Evolutionary conservation across 1,140 invertebrate genomes (phyloP), one percentile per base, ranked within the genome.

Genomic region (Elysia chlorotica): DNA sequence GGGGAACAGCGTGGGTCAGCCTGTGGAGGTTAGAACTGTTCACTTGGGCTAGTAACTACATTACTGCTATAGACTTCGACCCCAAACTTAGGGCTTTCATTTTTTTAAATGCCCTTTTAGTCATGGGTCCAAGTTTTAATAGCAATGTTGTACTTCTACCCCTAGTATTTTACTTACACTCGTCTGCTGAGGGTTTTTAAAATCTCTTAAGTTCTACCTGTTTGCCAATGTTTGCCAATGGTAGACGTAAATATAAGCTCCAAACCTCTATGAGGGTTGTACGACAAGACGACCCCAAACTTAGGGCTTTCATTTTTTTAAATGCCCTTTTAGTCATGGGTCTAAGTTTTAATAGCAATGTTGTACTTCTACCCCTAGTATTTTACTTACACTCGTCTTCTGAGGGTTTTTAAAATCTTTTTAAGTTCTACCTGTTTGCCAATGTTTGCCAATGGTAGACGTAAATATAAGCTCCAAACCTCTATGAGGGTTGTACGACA

Each of bases 1-100:
- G 56, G 92, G 92, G 0, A 91, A 91, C 78, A 92, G 93, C 79
- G 92, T 91, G 76, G 92, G 92, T 0, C 92, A 93, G 79, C 91
- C 90, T 81, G 89, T 93, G 54, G 92, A 93, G 87, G 69, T 63
- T 14, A 31, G 61, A 3, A 17, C 14, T 63, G 25, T 59, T 59
- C 25, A 10, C 41, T 48, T 48, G n/a, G 41, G 41, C 10, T 48
- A 48, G n/a, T 48, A 48, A 48, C 41, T 14, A 14, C 10, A n/a
- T 48, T 14, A 14, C n/a, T 10, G n/a, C 41, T 48, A n/a, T 48
- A 14, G n/a, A 48, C 10, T 48, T 48, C 10, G 10, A 48, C n/a
- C n/a, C n/a, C 10, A 48, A 48, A n/a, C n/a, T n/a, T 14, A 48
- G n/a, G 41, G 10, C 41, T 48, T 48, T 14, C 41, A 48, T 48